These are phyloP conservation scores for Phyllotreta striolata DNA, from an alignment of 2,888 invertebrate genomes.

Conservation along the genomic window DNA sequence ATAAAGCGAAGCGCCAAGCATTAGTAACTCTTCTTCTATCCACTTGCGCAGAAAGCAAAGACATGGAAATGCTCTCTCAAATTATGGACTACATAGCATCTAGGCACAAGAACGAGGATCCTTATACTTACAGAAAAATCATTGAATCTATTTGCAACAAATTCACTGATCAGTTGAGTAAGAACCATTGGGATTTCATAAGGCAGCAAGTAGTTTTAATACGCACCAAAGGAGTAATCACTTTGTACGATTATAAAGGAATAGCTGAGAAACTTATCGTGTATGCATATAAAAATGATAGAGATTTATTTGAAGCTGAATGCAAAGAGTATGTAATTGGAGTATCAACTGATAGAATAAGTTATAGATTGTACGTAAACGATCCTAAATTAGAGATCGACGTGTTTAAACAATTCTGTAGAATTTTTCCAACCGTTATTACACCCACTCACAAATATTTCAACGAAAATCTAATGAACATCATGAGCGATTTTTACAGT, in stretches of 20 bases:
- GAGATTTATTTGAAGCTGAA: conserved; percentile 7
- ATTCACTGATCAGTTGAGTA: conserved; percentile 29
- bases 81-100: conserved; percentile 40
- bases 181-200: conserved; percentile 36
- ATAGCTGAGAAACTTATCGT: conserved; percentile 2
- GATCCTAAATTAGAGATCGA: conserved; percentile 13
- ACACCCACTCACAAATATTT: not conserved
- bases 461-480: not conserved
- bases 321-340: conserved; percentile 9
- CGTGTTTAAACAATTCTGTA: conserved; percentile 17
- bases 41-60: conserved; percentile 38
- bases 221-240: conserved; percentile 20
- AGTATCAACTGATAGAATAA: not conserved
- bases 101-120: conserved; percentile 40
- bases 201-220: conserved; percentile 32
- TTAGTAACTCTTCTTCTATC: conserved; percentile 34
- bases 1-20: conserved; percentile 27
- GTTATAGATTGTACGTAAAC: conserved; percentile 10
- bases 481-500: not conserved
- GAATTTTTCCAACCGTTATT: conserved; percentile 4
- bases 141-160: conserved; percentile 16
- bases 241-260: conserved; percentile 9
- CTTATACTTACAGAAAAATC: conserved; percentile 5
- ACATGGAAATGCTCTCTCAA: conserved; percentile 35
- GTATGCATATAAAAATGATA: conserved; percentile 15